Conservation (phyloP, 2,888 invertebrate genomes). For the Xanthorhoe designata region DNA sequence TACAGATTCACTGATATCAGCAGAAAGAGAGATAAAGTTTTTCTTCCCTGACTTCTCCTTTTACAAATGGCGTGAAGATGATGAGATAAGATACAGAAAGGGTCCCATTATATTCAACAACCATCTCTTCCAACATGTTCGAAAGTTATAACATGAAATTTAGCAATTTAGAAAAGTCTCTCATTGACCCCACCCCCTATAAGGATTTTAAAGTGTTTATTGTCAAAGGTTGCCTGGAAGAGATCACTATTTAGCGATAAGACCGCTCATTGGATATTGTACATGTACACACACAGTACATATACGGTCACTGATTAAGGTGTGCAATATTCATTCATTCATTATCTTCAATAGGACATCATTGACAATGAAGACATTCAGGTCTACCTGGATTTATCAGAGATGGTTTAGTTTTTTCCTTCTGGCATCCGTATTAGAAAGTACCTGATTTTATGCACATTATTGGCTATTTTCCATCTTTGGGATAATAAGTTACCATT, state of each 20-base stretch:
- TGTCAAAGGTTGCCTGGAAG: no score
- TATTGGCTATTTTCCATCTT: background rate
- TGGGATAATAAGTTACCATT: background rate
- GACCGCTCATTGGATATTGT: no score
- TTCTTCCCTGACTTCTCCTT: conserved; percentile 94
- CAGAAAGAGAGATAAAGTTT: conserved; percentile 90
- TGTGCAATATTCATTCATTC: no score
- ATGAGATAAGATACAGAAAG: conserved; percentile 79
- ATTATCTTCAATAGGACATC: no score
- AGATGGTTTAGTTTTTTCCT: background rate
- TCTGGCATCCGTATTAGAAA: conserved; percentile 11
- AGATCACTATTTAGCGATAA: no score
- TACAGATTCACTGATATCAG: conserved; percentile 91
- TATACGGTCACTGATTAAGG: no score
- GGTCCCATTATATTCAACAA: conserved; percentile 84
- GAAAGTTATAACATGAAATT: conserved; percentile 57
- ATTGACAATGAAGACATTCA: no score
- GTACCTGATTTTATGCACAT: conserved; percentile 16
- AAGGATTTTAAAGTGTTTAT: background rate
- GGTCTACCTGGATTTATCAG: background rate
- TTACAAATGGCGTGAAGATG: conserved; percentile 87
- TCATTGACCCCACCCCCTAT: no score
- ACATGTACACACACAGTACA: no score
- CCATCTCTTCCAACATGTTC: conserved; percentile 83
- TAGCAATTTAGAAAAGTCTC: background rate